A percentile compares a stretch with the other conserved stretches of the same genome.
phyloP scores from a whole-genome alignment of 2,888 invertebrate genomes.

The Flabesymbios commensalis region DNA sequence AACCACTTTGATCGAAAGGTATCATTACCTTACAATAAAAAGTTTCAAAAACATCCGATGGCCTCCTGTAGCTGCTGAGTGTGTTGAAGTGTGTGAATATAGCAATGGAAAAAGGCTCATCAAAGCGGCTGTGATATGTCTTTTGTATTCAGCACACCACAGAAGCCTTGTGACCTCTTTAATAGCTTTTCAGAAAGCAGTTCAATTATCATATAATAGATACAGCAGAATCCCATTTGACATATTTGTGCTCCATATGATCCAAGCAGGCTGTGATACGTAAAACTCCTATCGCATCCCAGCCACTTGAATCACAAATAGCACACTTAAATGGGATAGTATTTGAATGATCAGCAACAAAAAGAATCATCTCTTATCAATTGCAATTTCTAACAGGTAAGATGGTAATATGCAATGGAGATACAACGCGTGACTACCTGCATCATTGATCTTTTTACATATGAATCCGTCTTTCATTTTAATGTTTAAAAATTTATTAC shows the following conservation, averaged over 20 bases:
- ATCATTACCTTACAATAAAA: background rate
- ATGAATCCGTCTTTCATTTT: too few species aligned
- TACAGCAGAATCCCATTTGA: background rate
- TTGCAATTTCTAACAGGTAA: too few species aligned
- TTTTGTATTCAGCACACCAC: conserved; percentile 75
- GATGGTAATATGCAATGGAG: too few species aligned
- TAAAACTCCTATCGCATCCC: conserved; percentile 3
- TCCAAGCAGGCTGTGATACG: conserved; percentile 34
- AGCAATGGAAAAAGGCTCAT: conserved; percentile 76
- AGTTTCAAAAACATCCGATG: background rate
- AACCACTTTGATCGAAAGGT: conserved; percentile 46
- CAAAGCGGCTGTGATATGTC: conserved; percentile 92
- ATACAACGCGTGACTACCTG: too few species aligned
- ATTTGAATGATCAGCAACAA: too few species aligned
- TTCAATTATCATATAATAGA: background rate
- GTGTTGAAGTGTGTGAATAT: too few species aligned
- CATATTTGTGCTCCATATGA: conserved; percentile 7
- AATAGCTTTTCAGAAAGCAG: background rate
- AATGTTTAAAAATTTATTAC: too few species aligned
- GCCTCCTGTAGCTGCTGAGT: too few species aligned
- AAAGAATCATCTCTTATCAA: too few species aligned
- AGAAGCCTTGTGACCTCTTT: conserved; percentile 11
- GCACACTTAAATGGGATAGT: too few species aligned
- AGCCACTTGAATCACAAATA: background rate
- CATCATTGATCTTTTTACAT: too few species aligned